Percentiles rank a stretch among this genome's conserved stretches.
Conservation (phyloP, 2,797 vertebrate genomes). For the Acrossocheilus fasciatus region DNA sequence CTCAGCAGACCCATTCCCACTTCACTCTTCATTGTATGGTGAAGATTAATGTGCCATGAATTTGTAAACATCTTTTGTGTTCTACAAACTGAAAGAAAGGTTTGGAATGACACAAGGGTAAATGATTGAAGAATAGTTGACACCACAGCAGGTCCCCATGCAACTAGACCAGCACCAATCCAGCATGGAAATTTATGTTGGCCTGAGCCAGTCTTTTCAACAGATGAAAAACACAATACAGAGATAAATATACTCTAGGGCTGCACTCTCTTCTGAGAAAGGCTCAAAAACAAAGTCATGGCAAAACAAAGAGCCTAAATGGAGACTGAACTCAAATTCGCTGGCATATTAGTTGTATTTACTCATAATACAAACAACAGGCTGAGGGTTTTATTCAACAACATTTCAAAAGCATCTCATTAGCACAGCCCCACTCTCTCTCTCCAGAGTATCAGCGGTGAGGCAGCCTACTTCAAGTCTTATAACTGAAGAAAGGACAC, state of each 20-base stretch:
- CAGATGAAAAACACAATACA: neutral
- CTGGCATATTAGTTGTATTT: slow-evolving; percentile 34
- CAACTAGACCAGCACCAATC: neutral
- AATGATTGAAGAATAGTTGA: neutral
- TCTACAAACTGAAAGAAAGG: neutral
- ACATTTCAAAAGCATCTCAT: slow-evolving; percentile 38
- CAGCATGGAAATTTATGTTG: neutral
- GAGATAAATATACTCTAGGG: slow-evolving; percentile 11
- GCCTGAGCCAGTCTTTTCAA: neutral
- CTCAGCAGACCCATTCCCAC: neutral
- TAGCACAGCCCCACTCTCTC: slow-evolving; percentile 4
- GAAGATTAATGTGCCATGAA: neutral
- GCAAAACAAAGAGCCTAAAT: slow-evolving; percentile 34
- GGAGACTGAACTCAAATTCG: neutral
- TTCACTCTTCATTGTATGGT: neutral
- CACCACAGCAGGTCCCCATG: neutral
- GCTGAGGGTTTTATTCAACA: slow-evolving; percentile 13
- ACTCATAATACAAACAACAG: slow-evolving; percentile 10
- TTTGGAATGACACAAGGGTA: neutral
- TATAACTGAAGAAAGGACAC: slow-evolving; percentile 10
- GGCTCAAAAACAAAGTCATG: neutral
- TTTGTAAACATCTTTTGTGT: neutral
- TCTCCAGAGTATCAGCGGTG: neutral
- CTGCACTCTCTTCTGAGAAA: slow-evolving; percentile 8
- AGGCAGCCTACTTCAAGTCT: slow-evolving; percentile 26